Conservation (phyloP, 2,797 vertebrate species). For the Microtus agrestis region DNA sequence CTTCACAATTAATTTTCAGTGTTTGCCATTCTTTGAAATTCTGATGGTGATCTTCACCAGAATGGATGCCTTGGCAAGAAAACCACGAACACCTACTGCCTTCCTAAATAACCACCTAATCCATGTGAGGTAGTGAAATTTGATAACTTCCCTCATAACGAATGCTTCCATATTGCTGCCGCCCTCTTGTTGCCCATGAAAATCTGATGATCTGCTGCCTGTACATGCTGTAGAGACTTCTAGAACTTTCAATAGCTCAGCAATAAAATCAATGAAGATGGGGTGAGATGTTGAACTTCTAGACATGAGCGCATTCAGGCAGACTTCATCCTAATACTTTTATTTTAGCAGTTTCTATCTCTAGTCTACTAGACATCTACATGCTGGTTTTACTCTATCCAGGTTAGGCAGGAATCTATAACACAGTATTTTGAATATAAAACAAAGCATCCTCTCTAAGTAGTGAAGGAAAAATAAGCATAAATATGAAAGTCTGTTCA, state of each 20-base stretch:
- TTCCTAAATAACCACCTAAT: background rate
- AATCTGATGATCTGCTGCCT: background rate
- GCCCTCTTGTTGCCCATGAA: background rate
- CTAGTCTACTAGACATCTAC: background rate
- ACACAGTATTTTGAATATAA: conserved; percentile 44
- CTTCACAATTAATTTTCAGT: background rate
- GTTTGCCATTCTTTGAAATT: background rate
- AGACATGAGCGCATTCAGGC: background rate
- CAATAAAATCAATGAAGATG: background rate
- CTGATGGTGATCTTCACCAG: background rate
- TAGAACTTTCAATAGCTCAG: background rate
- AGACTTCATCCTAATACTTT: conserved; percentile 14
- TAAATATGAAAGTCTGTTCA: conserved; percentile 79
- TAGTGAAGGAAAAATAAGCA: conserved; percentile 68
- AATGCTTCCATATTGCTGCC: background rate
- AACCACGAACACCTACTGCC: background rate
- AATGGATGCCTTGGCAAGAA: background rate
- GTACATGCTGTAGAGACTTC: background rate
- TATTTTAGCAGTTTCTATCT: background rate
- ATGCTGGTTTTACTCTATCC: conserved; percentile 6
- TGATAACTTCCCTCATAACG: background rate
- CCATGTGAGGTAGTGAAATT: background rate
- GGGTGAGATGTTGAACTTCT: background rate
- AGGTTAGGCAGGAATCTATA: conserved; percentile 35
- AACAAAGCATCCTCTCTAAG: conserved; percentile 57